Base-by-base conservation (phyloP, 2,888 invertebrate species). In the Parasteatoda lunata region DNA sequence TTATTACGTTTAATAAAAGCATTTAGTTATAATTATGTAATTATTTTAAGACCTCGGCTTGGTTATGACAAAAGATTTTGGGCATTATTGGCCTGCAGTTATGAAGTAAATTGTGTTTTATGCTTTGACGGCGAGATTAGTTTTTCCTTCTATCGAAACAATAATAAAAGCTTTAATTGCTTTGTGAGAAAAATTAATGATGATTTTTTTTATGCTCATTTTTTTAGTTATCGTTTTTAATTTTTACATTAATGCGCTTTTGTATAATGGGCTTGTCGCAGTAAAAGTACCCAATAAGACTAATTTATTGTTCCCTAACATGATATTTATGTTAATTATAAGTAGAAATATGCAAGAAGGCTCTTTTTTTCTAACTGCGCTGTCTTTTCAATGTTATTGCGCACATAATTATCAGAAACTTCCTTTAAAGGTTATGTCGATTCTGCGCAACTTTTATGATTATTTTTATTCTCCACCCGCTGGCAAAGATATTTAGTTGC, bases 1-100 rank as follows among this genome's bases (percentile, higher is more conserved):
- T 85, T 85, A 85, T 59, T 48, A 73, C 69, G 15, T 84, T 79
- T 85, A 79, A 79, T 79, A 85, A 79, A 79, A 78, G 79, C 79
- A 79, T 85, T 85, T 85, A 85, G 79, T 80, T 86, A 86, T 86
- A 86, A 86, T 86, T 86, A 80, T 65, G 80, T 80, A 80, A 86
- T 86, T 86, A 86, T 80, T 86, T 86, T 81, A 70, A 64, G 76
- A 73, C 70, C 51, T 48, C 64, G 79, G 71, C 79, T 73, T 64
- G 49, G 51, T 75, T 79, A 85, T 85, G 84, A 85, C 84, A 85
- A 79, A 84, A 72, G 73, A 71, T 51, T 30, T 54, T 54, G 45
- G 69, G 51, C 75, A 68, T 48, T 65, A 15, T 13, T 8, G 52
- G 30, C 73, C 49, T 30, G 59, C 64, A 72, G 68, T 72, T 81